Base-by-base conservation (phyloP, 2,113 vertebrate species). In the Corythornis cristatus region DNA sequence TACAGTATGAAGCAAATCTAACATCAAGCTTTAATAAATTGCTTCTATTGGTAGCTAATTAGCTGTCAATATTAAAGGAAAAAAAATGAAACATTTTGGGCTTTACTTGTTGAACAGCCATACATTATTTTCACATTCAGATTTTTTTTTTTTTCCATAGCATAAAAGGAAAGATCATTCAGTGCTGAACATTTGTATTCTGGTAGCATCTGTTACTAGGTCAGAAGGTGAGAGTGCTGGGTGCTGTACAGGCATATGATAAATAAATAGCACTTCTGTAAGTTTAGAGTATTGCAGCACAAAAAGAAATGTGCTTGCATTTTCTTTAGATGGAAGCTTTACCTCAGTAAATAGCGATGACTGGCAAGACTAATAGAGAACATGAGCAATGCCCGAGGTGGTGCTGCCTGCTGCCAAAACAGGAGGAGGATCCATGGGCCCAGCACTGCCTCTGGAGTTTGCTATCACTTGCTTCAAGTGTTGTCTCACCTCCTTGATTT, bases 201-300 rank as follows among this genome's bases (percentile, higher is more conserved):
- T 40, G 23, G 29, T 62, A 93, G 6, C 61, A 40, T 61, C 62
- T 83, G 31, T 70, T 61, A 54, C 12, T 48, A 62, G 46, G 46
- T 72, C 77, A 58, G 46, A 72, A 87, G 28, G 19, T 93, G 54
- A 86, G 31, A 72, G 31, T 43, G 19, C 17, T 66, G 46, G 37
- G 17, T 4, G 8, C 20, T 66, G 12, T 64, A 60, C 8, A 67
- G 10, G 35, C 0, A 0, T 35, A 43, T 12, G 5, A 35, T 7
- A 88, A 56, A 37, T 14, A 75, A 62, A 65, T 46, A 71, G 23
- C 23, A 29, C 11, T 72, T 67, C 40, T 64, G 37, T 25, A 71
- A 78, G 26, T 81, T 75, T 57, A 60, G 8, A 10, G n/a, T 21
- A 58, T 50, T 37, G 22, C 9, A 65, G 15, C 4, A 7, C 12